phyloP scores from a whole-genome alignment of 2,888 invertebrate genomes.

The Dendrolimus pini region DNA sequence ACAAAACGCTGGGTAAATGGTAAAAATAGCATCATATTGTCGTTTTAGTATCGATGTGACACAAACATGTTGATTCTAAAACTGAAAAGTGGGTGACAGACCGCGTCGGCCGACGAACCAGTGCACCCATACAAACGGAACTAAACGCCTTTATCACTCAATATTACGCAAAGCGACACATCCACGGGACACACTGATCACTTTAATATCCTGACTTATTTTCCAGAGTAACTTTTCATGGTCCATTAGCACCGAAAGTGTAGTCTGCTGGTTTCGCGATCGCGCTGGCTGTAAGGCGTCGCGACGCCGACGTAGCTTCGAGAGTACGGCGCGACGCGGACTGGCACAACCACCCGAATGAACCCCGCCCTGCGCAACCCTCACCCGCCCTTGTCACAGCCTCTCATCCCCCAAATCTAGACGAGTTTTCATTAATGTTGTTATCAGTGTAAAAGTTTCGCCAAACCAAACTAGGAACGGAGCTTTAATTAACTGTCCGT shows the following conservation, averaged over 20 bases:
- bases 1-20: constrained; percentile 4
- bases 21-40: constrained; percentile 42
- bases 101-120: constrained; percentile 45
- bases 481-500: constrained; percentile 70
- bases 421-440: constrained; percentile 73
- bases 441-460: constrained; percentile 69
- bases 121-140: constrained; percentile 60
- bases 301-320: constrained; percentile 44
- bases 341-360: constrained; percentile 44
- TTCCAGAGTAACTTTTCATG: constrained; percentile 22
- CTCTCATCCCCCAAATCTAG: constrained; percentile 64
- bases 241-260: constrained; percentile 24
- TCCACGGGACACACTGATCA: constrained; percentile 48
- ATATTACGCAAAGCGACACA: constrained; percentile 41
- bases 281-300: constrained; percentile 30
- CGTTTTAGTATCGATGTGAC: constrained; percentile 22
- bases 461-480: constrained; percentile 60
- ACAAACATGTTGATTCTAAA: constrained; percentile 43
- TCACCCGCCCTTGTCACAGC: constrained; percentile 54
- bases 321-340: constrained; percentile 46
- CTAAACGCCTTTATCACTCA: constrained; percentile 39
- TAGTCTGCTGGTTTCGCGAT: constrained; percentile 34
- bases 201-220: constrained; percentile 25
- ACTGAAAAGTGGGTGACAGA: constrained; percentile 53
- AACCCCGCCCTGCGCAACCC: constrained; percentile 49